A percentile compares a stretch with the other conserved stretches of the same genome.
Evolutionary conservation across 2,888 invertebrate genomes (phyloP).

Genomic region (Drosophila fulvimacula): DNA sequence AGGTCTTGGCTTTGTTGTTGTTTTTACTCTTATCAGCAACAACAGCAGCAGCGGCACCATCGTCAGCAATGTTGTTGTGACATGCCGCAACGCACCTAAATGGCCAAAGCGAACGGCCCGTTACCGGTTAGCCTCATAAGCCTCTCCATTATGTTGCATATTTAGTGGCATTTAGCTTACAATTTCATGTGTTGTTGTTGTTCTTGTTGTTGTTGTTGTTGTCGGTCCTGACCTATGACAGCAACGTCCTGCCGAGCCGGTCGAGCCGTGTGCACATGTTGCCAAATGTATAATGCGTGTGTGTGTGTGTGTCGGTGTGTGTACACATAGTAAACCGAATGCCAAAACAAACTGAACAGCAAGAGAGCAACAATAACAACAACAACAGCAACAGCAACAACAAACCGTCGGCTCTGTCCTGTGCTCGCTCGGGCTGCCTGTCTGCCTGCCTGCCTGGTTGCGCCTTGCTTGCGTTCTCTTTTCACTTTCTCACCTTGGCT

Average conservation of each 20-base stretch:
- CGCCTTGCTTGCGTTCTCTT: slow-evolving; percentile 22
- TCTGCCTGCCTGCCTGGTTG: slow-evolving; percentile 17
- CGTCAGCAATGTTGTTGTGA: slow-evolving; percentile 58
- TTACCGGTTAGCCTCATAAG: slow-evolving; percentile 26
- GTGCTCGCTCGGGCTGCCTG: slow-evolving; percentile 8
- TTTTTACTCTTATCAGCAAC: slow-evolving; percentile 27
- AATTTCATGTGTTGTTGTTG: slow-evolving; percentile 24
- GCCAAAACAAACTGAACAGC: slow-evolving; percentile 65
- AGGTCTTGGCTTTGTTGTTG: slow-evolving; percentile 32
- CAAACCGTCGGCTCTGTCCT: slow-evolving; percentile 29
- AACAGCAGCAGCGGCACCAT: slow-evolving; percentile 5
- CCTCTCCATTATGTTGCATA: slow-evolving; percentile 64
- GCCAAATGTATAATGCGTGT: slow-evolving; percentile 49
- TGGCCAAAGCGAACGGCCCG: slow-evolving; percentile 9
- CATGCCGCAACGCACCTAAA: slow-evolving; percentile 58
- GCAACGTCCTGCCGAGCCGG: slow-evolving; percentile 32
- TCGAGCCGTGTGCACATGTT: slow-evolving; percentile 63
- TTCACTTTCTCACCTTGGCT: slow-evolving; percentile 56
- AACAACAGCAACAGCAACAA: slow-evolving; percentile 24
- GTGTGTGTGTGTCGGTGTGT: slow-evolving; percentile 25
- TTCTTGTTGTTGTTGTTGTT: slow-evolving; percentile 34
- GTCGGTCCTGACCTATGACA: slow-evolving; percentile 70
- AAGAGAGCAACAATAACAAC: slow-evolving; percentile 34
- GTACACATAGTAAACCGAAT: slow-evolving; percentile 51
- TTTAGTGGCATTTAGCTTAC: slow-evolving; percentile 70